phyloP scores from a whole-genome alignment of 2,113 vertebrate genomes.

The Hippocampus comes region DNA sequence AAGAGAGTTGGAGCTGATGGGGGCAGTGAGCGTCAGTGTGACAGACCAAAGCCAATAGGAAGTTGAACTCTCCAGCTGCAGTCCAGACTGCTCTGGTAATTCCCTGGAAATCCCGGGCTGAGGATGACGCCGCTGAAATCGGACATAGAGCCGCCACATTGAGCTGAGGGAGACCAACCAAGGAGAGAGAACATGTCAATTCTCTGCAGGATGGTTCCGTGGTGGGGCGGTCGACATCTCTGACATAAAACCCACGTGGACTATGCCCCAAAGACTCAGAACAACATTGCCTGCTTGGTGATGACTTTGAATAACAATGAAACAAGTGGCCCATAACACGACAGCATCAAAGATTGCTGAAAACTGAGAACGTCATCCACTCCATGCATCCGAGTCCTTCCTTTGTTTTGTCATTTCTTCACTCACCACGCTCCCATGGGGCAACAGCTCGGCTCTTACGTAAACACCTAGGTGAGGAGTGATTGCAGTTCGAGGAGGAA shows the following conservation, averaged over 20 bases:
- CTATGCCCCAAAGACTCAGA: conserved; percentile 19
- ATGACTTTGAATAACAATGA: conserved; percentile 53
- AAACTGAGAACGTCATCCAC: conserved; percentile 45
- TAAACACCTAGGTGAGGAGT: conserved; percentile 31
- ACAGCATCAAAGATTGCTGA: conserved; percentile 31
- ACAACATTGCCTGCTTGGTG: conserved; percentile 31
- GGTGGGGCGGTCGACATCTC: conserved; percentile 9
- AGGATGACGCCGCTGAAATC: conserved; percentile 93
- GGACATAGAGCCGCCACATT: conserved; percentile 87
- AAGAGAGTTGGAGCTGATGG: background rate
- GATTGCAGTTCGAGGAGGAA: conserved; percentile 19
- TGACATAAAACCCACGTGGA: conserved; percentile 16
- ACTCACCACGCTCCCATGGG: conserved; percentile 12
- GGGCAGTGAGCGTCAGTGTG: conserved; percentile 10
- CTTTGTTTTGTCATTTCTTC: conserved; percentile 27
- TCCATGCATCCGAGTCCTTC: conserved; percentile 11
- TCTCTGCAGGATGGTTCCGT: conserved; percentile 12
- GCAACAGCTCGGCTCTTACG: conserved; percentile 23
- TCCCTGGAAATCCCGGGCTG: conserved; percentile 94
- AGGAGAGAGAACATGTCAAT: conserved; percentile 62
- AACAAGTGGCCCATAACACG: conserved; percentile 45
- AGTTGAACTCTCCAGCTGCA: conserved; percentile 93
- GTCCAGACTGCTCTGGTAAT: conserved; percentile 95
- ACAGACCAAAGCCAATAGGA: conserved; percentile 89
- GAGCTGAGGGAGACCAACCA: conserved; percentile 76